These are phyloP conservation scores for Glyptemys insculpta DNA, from an alignment of 2,797 vertebrate species.

Conservation along the genomic window DNA sequence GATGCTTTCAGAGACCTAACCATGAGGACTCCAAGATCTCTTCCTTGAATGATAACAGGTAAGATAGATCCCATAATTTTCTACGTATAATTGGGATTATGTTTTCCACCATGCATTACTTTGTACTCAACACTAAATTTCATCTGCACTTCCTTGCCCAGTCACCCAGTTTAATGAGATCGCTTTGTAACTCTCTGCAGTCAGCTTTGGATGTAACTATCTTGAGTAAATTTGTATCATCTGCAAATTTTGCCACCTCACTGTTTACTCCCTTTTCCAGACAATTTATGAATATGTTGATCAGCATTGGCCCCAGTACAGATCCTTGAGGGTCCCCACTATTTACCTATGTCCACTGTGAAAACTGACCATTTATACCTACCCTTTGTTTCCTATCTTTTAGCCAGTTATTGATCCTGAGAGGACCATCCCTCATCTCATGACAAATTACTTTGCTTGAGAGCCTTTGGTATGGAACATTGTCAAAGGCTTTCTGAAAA, in stretches of 20 bases:
- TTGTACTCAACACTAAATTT: not conserved
- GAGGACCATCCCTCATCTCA: not conserved
- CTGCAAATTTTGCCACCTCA: not conserved
- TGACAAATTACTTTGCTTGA: not conserved
- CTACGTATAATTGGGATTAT: not conserved
- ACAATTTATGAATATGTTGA: not conserved
- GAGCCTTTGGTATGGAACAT: not conserved
- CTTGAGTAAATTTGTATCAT: not conserved
- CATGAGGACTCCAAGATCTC: too few species aligned
- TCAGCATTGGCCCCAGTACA: not conserved
- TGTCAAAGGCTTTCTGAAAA: not conserved
- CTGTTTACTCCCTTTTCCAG: not conserved
- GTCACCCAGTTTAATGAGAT: not conserved
- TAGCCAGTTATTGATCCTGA: not conserved
- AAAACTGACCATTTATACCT: not conserved
- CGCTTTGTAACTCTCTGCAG: not conserved
- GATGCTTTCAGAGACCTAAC: too few species aligned
- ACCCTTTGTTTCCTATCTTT: not conserved
- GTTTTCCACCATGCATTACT: not conserved
- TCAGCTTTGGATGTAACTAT: not conserved
- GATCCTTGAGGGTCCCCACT: not conserved
- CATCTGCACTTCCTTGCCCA: not conserved
- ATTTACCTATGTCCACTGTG: not conserved
- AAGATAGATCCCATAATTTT: not conserved
- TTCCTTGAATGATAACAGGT: not conserved